Base-by-base conservation (phyloP, 2,797 vertebrate genomes). In the Oryzias sinensis region DNA sequence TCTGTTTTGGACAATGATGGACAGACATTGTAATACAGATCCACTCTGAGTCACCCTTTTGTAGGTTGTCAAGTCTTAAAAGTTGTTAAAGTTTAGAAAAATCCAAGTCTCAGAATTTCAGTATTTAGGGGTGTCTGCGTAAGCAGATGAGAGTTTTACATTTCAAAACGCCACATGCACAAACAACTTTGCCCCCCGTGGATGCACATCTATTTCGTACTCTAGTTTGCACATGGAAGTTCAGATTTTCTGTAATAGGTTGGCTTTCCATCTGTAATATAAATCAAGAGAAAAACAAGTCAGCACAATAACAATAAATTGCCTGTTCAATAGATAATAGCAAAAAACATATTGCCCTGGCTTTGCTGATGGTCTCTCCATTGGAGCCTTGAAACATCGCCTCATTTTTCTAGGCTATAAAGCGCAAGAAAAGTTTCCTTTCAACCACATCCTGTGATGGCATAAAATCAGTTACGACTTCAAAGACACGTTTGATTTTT, bases 401-500 rank as follows among this genome's bases (percentile, higher is more conserved):
- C 0, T 40, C 14, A 7, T 58, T 17, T 58, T 22, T 33, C 44
- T 5, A 17, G 22, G 44, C 37, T 49, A 14, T 33, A 22, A 29
- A 46, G 9, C 29, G 2, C n/a, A 20, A 25, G 37, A 41, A 40
- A 49, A 11, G 14, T 42, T 2, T 3, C 15, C 48, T 37, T 56
- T 46, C 44, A 44, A 41, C 24, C 7, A 48, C 29, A 68, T 6
- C 5, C 20, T 17, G n/a, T 24, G 18, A 40, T 44, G 33, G 9
- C 49, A 60, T 20, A 45, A 64, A 43, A 20, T 29, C 17, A n/a
- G 5, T 17, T 16, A 15, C 20, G 43, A 45, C 48, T 29, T 44
- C 24, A 55, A 17, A 55, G 45, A 44, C 41, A 22, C 49, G 22
- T 48, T 48, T 56, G n/a, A 51, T 45, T 44, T 40, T 40, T 51